Conservation (phyloP, 1,140 invertebrate species). For the Neodiprion fabricii region DNA sequence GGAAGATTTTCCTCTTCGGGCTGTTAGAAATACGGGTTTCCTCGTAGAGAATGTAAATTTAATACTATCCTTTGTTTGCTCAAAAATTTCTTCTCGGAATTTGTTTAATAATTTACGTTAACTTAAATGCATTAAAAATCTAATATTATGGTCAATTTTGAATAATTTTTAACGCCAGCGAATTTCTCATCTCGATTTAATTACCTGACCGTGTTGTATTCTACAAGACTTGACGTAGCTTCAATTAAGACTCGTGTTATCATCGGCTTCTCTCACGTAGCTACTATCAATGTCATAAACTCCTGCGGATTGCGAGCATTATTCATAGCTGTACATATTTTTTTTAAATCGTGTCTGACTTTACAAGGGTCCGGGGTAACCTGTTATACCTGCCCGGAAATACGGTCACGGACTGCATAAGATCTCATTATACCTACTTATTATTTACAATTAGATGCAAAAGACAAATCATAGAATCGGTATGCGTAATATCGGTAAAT, state of each 20-base stretch:
- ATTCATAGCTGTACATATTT: too few relatives aligned
- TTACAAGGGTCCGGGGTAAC: background rate
- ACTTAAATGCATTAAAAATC: too few relatives aligned
- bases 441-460: background rate
- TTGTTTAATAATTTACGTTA: too few relatives aligned
- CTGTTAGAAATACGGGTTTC: too few relatives aligned
- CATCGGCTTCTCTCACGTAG: background rate
- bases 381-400: background rate
- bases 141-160: too few relatives aligned
- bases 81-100: background rate
- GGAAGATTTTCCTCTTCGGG: background rate
- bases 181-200: too few relatives aligned
- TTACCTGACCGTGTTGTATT: too few relatives aligned
- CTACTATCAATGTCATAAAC: background rate
- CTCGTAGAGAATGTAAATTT: too few relatives aligned
- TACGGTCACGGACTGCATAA: conserved; percentile 1
- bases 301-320: too few relatives aligned
- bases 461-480: background rate
- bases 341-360: background rate
- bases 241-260: too few relatives aligned
- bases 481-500: background rate
- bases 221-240: too few relatives aligned
- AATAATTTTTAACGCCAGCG: too few relatives aligned
- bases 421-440: background rate
- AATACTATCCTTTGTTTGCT: background rate